Evolutionary conservation across 1,140 invertebrate species (phyloP), one percentile per base, ranked within the genome.

Genomic region (Wiebesia pumilae): DNA sequence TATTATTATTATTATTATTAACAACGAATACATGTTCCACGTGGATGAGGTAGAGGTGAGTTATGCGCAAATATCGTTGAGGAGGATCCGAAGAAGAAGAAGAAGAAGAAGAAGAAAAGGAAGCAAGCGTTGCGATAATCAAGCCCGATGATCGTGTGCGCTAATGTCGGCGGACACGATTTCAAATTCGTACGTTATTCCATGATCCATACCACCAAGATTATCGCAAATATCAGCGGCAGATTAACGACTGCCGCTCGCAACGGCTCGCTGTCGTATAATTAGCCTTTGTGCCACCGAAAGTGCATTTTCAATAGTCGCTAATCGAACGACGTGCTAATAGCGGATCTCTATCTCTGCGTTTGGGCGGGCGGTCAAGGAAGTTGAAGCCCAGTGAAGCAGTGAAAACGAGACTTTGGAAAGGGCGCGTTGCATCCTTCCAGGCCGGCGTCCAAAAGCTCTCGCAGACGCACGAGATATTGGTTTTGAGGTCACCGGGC

Each of bases 401-500:
- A 71, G 35, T 6, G 16, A 71, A 35, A 38, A 38, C 35, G 14
- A 33, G 33, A 30, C 16, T 71, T 71, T 35, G 35, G 69, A 38
- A 71, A 62, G 10, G 24, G 3, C 27, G 4, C 27, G 54, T 58
- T 47, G 14, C 10, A 27, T 62, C 58, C 14, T 62, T 62, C 4
- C 58, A 62, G 27, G 58, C 24, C 21, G 27, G 27, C 24, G 27
- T 27, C 3, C 3, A 27, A 62, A 62, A 62, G 58, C 58, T 62
- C 19, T 62, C 24, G 58, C 4, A 62, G 3, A 62, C 24, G 27
- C 2, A 27, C 27, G 79, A 81, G 62, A 81, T 30, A 4, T 40
- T 7, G 9, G 51, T 71, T 82, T 82, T 82, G 81, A 82, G 81
- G 81, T 82, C 81, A 43, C n/a, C 35, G 35, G 79, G 58, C 33